Evolutionary conservation across 2,113 vertebrate genomes (phyloP).

Genomic region (Sminthopsis crassicaudata): DNA sequence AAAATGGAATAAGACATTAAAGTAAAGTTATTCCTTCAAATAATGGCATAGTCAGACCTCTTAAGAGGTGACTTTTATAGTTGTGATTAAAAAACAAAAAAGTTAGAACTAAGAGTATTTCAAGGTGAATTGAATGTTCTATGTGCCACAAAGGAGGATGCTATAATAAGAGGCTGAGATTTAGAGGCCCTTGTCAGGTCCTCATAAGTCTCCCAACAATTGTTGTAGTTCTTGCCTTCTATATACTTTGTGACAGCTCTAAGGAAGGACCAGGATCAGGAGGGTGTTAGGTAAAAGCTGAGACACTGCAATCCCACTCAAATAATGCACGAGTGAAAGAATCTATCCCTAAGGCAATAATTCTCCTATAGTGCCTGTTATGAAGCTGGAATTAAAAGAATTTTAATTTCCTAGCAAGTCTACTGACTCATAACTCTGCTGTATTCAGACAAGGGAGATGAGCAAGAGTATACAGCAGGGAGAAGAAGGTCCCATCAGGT

Average conservation of each 20-base stretch:
- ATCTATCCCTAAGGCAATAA: background rate
- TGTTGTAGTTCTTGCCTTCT: background rate
- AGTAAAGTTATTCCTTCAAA: slow-evolving; percentile 17
- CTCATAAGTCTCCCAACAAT: background rate
- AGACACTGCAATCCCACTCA: background rate
- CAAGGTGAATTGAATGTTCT: background rate
- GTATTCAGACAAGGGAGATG: background rate
- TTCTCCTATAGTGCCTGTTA: background rate
- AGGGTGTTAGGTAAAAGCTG: background rate
- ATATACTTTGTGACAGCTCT: background rate
- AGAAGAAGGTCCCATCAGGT: background rate
- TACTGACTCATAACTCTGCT: background rate
- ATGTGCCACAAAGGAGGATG: background rate
- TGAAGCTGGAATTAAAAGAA: background rate
- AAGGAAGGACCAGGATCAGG: slow-evolving; percentile 18
- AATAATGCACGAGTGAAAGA: background rate
- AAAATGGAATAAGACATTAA: background rate
- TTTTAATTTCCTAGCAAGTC: slow-evolving; percentile 14
- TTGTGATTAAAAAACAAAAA: slow-evolving; percentile 10
- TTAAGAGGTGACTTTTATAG: background rate
- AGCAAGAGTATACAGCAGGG: background rate
- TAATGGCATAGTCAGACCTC: slow-evolving; percentile 1
- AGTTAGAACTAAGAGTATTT: background rate
- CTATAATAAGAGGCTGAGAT: background rate
- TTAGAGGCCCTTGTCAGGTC: background rate